These are phyloP conservation scores for Kryptopterus vitreolus DNA, from an alignment of 2,797 vertebrate genomes.

Conservation along the genomic window DNA sequence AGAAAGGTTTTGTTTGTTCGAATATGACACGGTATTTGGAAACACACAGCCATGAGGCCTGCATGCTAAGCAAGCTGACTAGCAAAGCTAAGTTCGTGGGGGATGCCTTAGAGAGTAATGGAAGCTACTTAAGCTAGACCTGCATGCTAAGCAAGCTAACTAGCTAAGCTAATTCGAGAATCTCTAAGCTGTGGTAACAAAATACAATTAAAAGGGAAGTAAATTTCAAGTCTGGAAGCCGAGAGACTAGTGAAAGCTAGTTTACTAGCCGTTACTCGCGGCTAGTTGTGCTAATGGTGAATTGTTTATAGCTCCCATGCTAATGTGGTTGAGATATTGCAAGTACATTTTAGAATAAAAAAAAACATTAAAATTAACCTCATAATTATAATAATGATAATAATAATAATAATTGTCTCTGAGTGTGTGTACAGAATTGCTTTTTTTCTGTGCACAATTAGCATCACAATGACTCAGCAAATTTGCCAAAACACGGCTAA, in stretches of 20 bases:
- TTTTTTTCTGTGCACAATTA: not conserved
- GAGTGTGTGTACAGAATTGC: not conserved
- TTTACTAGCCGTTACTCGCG: not conserved
- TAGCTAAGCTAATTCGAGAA: not conserved
- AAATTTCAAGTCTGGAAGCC: not conserved
- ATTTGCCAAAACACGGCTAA: not conserved
- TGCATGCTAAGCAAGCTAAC: not conserved
- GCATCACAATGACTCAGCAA: not conserved
- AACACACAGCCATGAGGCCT: not conserved
- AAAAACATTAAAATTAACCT: not conserved
- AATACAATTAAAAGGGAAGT: not conserved
- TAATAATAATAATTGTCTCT: not conserved
- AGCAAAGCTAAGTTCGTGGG: no score
- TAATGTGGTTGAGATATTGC: not conserved
- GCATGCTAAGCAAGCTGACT: no score
- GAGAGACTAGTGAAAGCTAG: not conserved
- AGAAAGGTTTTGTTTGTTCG: not conserved
- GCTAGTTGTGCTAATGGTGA: not conserved
- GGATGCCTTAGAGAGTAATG: no score
- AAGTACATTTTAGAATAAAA: not conserved
- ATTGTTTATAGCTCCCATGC: no score
- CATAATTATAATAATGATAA: not conserved
- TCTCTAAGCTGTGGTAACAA: not conserved
- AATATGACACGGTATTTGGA: not conserved
- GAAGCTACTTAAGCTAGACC: no score